Evolutionary conservation across 2,888 invertebrate species (phyloP).

Genomic region (Lithophane ornitopus): DNA sequence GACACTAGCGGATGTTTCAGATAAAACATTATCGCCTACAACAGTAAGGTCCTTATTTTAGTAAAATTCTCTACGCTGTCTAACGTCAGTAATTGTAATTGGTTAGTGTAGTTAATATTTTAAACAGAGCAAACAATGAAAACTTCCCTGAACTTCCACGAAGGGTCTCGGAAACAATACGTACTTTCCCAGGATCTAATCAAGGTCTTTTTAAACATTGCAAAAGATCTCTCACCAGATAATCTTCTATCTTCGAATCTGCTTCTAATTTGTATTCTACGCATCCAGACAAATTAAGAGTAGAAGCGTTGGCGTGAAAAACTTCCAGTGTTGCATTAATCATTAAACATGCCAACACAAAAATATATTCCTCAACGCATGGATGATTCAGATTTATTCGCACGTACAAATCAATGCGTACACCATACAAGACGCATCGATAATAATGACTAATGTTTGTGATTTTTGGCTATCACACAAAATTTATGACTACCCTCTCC

Average conservation of each 20-base stretch:
- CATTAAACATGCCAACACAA: constrained; percentile 48
- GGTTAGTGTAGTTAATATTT: background rate
- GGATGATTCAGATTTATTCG: constrained; percentile 53
- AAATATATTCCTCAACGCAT: constrained; percentile 52
- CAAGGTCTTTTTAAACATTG: background rate
- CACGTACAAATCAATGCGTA: constrained; percentile 42
- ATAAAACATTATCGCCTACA: constrained; percentile 27
- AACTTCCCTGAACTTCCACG: background rate
- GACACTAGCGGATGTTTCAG: constrained; percentile 36
- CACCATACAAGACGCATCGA: constrained; percentile 30
- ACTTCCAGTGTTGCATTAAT: constrained; percentile 55
- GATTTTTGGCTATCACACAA: constrained; percentile 65
- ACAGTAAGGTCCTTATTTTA: background rate
- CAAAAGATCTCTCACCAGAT: background rate
- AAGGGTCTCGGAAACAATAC: background rate
- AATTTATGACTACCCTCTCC: constrained; percentile 32
- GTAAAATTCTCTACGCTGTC: background rate
- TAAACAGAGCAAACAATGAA: background rate
- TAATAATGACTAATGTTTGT: constrained; percentile 57
- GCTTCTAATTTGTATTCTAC: constrained; percentile 29
- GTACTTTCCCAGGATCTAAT: background rate
- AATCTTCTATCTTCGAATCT: background rate
- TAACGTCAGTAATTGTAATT: background rate
- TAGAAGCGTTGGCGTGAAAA: constrained; percentile 37
- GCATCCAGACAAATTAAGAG: constrained; percentile 25